Conservation (phyloP, 1,140 invertebrate species). For the Plodia interpunctella region DNA sequence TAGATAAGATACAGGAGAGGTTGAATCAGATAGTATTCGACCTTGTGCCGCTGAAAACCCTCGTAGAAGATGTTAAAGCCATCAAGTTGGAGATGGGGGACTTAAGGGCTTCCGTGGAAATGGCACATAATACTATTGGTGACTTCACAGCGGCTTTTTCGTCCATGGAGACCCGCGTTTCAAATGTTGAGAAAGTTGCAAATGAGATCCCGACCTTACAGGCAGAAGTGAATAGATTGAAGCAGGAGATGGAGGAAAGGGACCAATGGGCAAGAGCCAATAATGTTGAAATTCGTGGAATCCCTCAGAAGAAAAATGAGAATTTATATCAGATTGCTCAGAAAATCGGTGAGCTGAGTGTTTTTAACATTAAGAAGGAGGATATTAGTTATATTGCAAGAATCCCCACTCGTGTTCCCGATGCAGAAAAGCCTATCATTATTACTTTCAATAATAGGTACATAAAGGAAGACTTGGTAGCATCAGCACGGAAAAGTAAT, state of each 20-base stretch:
- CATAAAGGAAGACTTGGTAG: no score
- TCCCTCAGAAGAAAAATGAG: conserved; percentile 12
- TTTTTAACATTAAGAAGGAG: no score
- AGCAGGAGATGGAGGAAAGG: background rate
- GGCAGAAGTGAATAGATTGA: background rate
- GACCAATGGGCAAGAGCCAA: conserved; percentile 21
- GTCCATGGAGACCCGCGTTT: background rate
- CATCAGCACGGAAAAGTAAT: no score
- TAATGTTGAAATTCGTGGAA: conserved; percentile 21
- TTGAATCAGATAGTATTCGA: background rate
- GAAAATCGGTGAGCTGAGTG: no score
- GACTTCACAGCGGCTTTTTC: background rate
- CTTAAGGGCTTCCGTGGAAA: background rate
- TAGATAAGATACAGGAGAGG: conserved; percentile 2
- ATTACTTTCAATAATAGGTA: no score
- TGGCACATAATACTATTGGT: background rate
- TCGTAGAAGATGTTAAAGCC: conserved; percentile 12
- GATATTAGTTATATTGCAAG: no score
- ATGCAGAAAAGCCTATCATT: no score
- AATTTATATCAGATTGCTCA: conserved; percentile 18
- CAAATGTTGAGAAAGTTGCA: background rate
- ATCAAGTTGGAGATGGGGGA: conserved; percentile 6
- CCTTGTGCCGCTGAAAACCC: background rate
- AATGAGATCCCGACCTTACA: background rate
- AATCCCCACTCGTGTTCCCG: no score